A percentile compares a stretch with the other conserved stretches of the same genome.
These are phyloP conservation scores for Apodemus sylvaticus DNA, from an alignment of 2,113 vertebrate genomes.

Conservation along the genomic window DNA sequence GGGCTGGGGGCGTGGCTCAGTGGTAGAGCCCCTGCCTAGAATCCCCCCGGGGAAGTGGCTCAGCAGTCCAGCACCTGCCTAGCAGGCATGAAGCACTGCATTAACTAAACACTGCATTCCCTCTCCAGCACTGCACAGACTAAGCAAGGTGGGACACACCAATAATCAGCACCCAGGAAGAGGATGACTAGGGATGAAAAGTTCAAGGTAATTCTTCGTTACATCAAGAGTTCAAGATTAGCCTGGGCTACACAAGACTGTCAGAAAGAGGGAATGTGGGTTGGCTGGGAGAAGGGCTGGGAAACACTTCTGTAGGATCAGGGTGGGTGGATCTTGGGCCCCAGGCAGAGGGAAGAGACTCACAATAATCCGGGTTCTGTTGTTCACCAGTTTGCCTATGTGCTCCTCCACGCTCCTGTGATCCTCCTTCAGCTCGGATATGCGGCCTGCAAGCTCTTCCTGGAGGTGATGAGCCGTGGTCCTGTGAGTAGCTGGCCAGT, in stretches of 20 bases:
- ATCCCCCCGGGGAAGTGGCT: not conserved
- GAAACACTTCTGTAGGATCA: not conserved
- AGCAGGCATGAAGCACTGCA: not conserved
- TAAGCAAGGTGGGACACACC: not conserved
- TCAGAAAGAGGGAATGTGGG: not conserved
- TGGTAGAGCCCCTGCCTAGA: not conserved
- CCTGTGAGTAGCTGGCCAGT: not conserved
- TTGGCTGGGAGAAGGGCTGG: not conserved
- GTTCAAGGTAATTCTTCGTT: not conserved
- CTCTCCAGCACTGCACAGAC: not conserved
- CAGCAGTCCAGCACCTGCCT: not conserved
- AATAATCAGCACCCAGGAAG: not conserved
- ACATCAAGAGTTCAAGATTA: not conserved
- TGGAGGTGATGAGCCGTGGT: constrained; percentile 40
- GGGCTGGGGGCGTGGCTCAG: not conserved
- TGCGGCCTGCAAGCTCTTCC: constrained; percentile 89
- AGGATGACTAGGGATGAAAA: not conserved
- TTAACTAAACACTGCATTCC: not conserved
- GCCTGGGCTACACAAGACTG: not conserved
- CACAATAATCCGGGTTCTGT: constrained; percentile 90
- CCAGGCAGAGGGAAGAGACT: constrained; percentile 59
- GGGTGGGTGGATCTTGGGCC: not conserved
- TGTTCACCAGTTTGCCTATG: constrained; percentile 89
- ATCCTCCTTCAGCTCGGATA: constrained; percentile 85
- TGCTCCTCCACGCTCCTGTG: constrained; percentile 87